Conservation (phyloP, 2,113 vertebrate genomes). For the Perca flavescens region DNA sequence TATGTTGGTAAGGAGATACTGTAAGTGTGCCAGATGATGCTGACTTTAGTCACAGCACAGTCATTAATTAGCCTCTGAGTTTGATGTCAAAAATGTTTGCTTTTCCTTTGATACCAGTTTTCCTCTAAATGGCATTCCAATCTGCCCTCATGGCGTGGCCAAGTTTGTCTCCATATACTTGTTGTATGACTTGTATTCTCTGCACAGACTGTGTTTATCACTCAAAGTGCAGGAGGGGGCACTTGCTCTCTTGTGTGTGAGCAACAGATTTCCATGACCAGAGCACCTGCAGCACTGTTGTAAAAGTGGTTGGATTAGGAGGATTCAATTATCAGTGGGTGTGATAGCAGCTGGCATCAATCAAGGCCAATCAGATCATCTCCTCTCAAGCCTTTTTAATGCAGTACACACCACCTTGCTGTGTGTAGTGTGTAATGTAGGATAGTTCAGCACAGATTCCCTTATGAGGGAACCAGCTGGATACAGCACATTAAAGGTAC, state of each 20-base stretch:
- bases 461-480: conserved; percentile 19
- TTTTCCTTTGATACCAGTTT: conserved; percentile 7
- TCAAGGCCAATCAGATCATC: conserved; percentile 57
- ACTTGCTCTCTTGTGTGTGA: conserved; percentile 35
- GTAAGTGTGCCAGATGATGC: background rate
- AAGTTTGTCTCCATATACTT: background rate
- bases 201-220: conserved; percentile 22
- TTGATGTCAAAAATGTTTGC: background rate
- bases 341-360: conserved; percentile 64
- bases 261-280: conserved; percentile 52
- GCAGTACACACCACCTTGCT: conserved; percentile 36
- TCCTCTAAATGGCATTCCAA: background rate
- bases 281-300: conserved; percentile 59
- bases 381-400: conserved; percentile 45
- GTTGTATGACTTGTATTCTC: background rate
- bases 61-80: conserved; percentile 1
- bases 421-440: conserved; percentile 15
- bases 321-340: conserved; percentile 64
- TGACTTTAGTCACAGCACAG: background rate
- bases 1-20: background rate
- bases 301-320: conserved; percentile 62
- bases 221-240: conserved; percentile 45
- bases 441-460: conserved; percentile 13
- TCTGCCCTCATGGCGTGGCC: background rate
- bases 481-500: conserved; percentile 27